A percentile compares a stretch with the other conserved stretches of the same genome.
These are phyloP conservation scores for Polylopha cassiicola DNA, from an alignment of 2,888 invertebrate genomes.

Conservation along the genomic window DNA sequence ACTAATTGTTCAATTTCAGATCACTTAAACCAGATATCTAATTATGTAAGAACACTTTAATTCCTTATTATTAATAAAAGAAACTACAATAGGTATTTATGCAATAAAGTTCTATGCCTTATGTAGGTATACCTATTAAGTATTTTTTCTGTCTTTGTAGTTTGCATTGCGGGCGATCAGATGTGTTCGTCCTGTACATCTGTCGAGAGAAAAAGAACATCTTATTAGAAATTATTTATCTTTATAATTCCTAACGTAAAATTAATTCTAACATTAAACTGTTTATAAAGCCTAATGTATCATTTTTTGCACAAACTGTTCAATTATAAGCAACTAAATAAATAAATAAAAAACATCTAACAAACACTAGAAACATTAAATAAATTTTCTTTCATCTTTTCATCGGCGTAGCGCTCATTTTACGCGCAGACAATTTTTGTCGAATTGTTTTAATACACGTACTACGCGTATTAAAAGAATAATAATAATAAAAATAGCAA, in stretches of 20 bases:
- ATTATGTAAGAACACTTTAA: slow-evolving; percentile 73
- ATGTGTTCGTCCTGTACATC: slow-evolving; percentile 87
- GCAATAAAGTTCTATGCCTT: slow-evolving; percentile 15
- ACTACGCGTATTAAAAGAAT: slow-evolving; percentile 23
- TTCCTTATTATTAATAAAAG: slow-evolving; percentile 51
- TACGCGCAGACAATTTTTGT: slow-evolving; percentile 27
- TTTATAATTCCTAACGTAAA: not conserved
- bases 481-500: slow-evolving; percentile 17
- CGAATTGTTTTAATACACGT: slow-evolving; percentile 23
- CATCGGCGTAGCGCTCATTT: slow-evolving; percentile 10
- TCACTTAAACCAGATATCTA: slow-evolving; percentile 40
- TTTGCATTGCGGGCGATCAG: slow-evolving; percentile 69
- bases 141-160: slow-evolving; percentile 30
- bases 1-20: slow-evolving; percentile 29
- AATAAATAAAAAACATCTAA: not conserved
- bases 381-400: not conserved
- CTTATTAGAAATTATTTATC: slow-evolving; percentile 38
- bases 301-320: not conserved
- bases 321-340: not conserved
- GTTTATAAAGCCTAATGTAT: not conserved
- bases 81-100: slow-evolving; percentile 26
- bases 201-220: slow-evolving; percentile 79
- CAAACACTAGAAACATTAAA: not conserved
- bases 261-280: not conserved
- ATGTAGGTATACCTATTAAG: slow-evolving; percentile 7